Conservation (phyloP, 2,113 vertebrate species). For the Ceyx cyanopectus region DNA sequence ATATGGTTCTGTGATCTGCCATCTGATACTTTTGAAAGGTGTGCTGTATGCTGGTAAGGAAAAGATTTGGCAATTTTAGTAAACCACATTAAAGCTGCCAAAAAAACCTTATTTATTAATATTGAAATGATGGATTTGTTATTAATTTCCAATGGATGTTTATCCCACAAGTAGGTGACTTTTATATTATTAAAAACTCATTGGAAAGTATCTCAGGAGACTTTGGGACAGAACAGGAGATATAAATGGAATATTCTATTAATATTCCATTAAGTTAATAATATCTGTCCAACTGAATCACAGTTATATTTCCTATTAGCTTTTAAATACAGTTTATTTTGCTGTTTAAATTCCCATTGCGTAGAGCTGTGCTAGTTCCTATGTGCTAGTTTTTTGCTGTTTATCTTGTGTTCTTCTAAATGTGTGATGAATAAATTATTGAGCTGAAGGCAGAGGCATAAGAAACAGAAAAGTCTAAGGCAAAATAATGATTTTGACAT, state of each 20-base stretch:
- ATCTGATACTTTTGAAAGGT: not conserved
- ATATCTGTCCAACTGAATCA: slow-evolving; percentile 36
- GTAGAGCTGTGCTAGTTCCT: not conserved
- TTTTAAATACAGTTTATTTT: slow-evolving; percentile 37
- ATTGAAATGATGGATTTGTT: not conserved
- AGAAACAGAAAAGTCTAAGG: slow-evolving; percentile 11
- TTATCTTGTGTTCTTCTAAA: slow-evolving; percentile 1
- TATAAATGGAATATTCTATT: slow-evolving; percentile 36
- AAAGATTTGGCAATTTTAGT: not conserved
- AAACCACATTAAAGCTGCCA: not conserved
- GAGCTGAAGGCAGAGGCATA: slow-evolving; percentile 37
- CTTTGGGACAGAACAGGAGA: not conserved
- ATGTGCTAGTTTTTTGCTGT: not conserved
- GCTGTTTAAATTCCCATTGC: slow-evolving; percentile 6
- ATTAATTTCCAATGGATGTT: slow-evolving; percentile 18
- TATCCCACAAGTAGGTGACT: not conserved
- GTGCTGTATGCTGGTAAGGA: not conserved
- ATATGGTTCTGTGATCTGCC: not conserved
- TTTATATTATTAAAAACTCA: slow-evolving; percentile 37
- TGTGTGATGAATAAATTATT: slow-evolving; percentile 17
- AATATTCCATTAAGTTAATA: slow-evolving; percentile 56
- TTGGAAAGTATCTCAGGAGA: slow-evolving; percentile 18
- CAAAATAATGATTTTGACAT: slow-evolving; percentile 63
- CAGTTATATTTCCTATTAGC: not conserved
- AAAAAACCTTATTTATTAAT: not conserved